Conservation (phyloP, 2,888 invertebrate species). For the Metalampra italica region DNA sequence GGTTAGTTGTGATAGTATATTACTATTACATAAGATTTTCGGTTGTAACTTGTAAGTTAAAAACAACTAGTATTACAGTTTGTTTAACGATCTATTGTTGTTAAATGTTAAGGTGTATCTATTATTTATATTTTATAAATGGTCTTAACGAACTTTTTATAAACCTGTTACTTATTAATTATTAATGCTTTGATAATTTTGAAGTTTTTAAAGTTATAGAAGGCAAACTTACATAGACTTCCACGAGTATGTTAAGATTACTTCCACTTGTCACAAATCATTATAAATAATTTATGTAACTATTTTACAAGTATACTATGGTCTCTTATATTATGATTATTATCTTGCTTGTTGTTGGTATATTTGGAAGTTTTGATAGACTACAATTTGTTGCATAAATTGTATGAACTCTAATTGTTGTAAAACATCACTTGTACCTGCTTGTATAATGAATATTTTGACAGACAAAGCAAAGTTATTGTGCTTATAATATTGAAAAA, state of each 20-base stretch:
- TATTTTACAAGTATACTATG: conserved; percentile 3
- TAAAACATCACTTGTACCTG: conserved; percentile 75
- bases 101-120: conserved; percentile 43
- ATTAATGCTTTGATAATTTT: conserved; percentile 48
- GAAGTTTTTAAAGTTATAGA: conserved; percentile 26
- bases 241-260: neutral
- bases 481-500: conserved; percentile 71
- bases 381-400: conserved; percentile 19
- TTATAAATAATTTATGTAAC: conserved; percentile 15
- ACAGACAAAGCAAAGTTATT: conserved; percentile 78
- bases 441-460: conserved; percentile 71
- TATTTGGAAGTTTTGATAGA: conserved; percentile 1
- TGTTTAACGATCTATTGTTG: conserved; percentile 47
- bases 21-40: conserved; percentile 37
- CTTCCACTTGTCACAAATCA: conserved; percentile 37
- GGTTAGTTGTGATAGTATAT: conserved; percentile 41
- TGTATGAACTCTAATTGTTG: conserved; percentile 60
- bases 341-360: conserved; percentile 6
- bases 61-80: conserved; percentile 44
- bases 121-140: conserved; percentile 39
- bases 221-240: neutral
- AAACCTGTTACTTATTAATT: conserved; percentile 26
- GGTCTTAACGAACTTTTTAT: conserved; percentile 22
- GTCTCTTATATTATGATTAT: conserved; percentile 2
- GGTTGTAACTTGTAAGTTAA: conserved; percentile 41